phyloP scores from a whole-genome alignment of 1,140 invertebrate genomes.

The Luehdorfia chinensis region DNA sequence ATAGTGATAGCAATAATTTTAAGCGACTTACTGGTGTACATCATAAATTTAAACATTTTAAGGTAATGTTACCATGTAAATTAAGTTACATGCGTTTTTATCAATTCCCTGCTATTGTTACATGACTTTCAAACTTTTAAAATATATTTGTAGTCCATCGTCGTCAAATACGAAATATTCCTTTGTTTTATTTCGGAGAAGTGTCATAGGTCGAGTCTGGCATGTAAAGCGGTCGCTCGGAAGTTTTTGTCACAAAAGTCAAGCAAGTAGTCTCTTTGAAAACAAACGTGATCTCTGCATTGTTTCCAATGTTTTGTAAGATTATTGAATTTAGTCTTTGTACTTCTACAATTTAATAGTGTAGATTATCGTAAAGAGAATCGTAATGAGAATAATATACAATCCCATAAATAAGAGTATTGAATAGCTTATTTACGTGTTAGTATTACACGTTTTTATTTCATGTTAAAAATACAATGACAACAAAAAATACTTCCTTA shows the following conservation, averaged over 20 bases:
- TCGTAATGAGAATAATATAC: no score
- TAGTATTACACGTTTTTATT: no score
- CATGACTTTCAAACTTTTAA: constrained; percentile 15
- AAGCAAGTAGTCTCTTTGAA: constrained; percentile 26
- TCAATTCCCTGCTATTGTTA: constrained; percentile 16
- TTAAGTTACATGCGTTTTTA: no score
- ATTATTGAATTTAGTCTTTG: constrained; percentile 30
- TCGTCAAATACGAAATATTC: constrained; percentile 24
- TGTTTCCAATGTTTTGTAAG: constrained; percentile 39
- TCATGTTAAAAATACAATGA: no score
- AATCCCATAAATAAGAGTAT: no score
- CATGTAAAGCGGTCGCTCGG: constrained; percentile 46
- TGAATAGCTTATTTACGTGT: no score
- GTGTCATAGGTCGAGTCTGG: constrained; percentile 40
- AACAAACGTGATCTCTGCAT: constrained; percentile 43
- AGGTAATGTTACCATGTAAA: no score
- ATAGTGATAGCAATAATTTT: no score
- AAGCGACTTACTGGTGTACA: no score
- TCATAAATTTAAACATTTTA: no score
- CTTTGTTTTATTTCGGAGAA: constrained; percentile 63
- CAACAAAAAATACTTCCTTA: constrained; percentile 3
- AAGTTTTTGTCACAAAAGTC: constrained; percentile 31
- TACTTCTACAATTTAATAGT: no score
- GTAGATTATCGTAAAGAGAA: no score
- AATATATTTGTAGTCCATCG: constrained; percentile 10